Evolutionary conservation across 2,113 vertebrate genomes (phyloP), one percentile per base, ranked within the genome.

Genomic region (Oncorhynchus gorbuscha): DNA sequence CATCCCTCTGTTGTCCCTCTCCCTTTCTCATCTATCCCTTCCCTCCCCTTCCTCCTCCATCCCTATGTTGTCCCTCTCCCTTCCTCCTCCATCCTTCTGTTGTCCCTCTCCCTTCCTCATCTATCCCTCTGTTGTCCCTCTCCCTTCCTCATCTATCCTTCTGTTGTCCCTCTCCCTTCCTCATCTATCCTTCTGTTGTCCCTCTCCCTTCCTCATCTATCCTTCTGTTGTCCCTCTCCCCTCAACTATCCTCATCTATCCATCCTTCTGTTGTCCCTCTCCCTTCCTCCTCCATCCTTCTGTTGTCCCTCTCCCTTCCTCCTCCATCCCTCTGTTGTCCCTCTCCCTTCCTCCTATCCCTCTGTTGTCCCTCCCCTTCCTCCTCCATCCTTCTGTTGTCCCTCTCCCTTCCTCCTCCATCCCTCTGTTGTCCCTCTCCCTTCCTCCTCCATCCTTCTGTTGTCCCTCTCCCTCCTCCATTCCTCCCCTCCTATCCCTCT

Each of bases 221-320:
- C 13, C 24, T 12, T 66, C 18, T 26, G 12, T 28, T 11, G 9
- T 24, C 11, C 4, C 66, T 32, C 14, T 16, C 28, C 2, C 5
- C 18, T 6, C 16, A n/a, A n/a, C n/a, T n/a, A n/a, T 35, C 39
- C 7, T 32, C 24, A n/a, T 30, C 6, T 8, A 14, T 68, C 30
- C 0, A 20, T 35, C 24, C 45, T 22, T 51, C 8, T 24, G 35
- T 80, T 76, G 30, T 30, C 30, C 3, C 90, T 39, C 58, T 68
- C 9, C 9, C 69, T 30, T 35, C 11, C 32, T 61, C 24, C 12
- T 20, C n/a, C 0, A 20, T 62, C 61, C 26, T 2, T 28, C 26
- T 28, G 26, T 28, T 28, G 28, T 28, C 3, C 3, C 28, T 28
- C 28, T 28, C 26, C 2, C 6, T 32, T 7, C 16, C 66, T 16